Evolutionary conservation across 2,888 invertebrate species (phyloP).

Genomic region (Tipula confusa): DNA sequence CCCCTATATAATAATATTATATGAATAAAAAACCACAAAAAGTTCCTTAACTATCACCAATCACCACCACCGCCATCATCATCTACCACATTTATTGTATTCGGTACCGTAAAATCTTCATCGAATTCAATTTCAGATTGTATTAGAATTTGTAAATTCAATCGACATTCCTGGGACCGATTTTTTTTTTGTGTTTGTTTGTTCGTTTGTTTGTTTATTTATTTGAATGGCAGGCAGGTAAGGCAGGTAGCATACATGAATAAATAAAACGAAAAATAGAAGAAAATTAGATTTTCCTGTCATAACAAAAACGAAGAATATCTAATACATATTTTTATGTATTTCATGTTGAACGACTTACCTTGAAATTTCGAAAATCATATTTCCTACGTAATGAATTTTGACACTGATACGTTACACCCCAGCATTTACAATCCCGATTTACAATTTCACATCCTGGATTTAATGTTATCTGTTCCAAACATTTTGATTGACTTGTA

Average conservation of each 20-base stretch:
- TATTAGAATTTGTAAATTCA: slow-evolving; percentile 49
- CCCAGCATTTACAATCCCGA: slow-evolving; percentile 50
- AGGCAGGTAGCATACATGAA: neutral
- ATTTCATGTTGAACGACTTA: neutral
- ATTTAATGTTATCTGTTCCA: slow-evolving; percentile 45
- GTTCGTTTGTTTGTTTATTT: neutral
- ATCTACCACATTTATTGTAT: neutral
- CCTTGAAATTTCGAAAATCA: slow-evolving; percentile 13
- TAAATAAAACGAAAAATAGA: neutral
- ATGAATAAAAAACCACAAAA: neutral
- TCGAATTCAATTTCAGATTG: slow-evolving; percentile 50
- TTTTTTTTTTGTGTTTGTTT: neutral
- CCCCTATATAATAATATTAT: neutral
- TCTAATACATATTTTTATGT: neutral
- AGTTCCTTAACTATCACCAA: neutral
- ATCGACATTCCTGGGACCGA: slow-evolving; percentile 44
- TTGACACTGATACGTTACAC: slow-evolving; percentile 46
- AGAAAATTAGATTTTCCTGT: slow-evolving; percentile 27
- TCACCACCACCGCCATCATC: neutral
- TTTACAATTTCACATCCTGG: slow-evolving; percentile 50
- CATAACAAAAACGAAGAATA: neutral
- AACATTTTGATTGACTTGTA: slow-evolving; percentile 33
- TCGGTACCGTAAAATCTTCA: slow-evolving; percentile 49
- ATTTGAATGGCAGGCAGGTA: neutral
- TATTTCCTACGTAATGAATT: slow-evolving; percentile 34